phyloP scores from a whole-genome alignment of 2,113 vertebrate species.

The Gadus macrocephalus region DNA sequence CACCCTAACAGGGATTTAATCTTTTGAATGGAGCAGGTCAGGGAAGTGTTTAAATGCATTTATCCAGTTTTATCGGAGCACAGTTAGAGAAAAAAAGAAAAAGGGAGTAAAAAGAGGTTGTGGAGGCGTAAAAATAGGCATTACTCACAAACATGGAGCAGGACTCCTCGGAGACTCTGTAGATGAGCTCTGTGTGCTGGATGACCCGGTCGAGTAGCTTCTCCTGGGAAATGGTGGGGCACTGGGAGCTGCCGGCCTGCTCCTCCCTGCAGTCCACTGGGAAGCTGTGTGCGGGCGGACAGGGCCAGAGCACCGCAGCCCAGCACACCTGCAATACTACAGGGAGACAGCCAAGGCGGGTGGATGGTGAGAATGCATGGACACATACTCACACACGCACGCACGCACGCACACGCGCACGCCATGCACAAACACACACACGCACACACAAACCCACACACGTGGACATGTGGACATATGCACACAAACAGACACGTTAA shows the following conservation, averaged over 20 bases:
- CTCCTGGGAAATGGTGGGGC: conserved; percentile 69
- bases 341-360: conserved; percentile 26
- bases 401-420: background rate
- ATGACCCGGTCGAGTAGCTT: conserved; percentile 74
- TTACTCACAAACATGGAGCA: conserved; percentile 72
- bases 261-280: conserved; percentile 66
- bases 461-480: too few species aligned
- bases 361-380: conserved; percentile 2
- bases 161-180: conserved; percentile 68
- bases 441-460: background rate
- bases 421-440: background rate
- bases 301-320: conserved; percentile 43
- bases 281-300: conserved; percentile 30
- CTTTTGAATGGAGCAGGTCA: background rate
- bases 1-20: conserved; percentile 1
- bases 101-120: background rate
- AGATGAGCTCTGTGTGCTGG: conserved; percentile 74
- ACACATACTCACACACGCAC: background rate
- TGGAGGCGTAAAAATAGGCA: background rate
- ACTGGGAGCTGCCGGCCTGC: conserved; percentile 39
- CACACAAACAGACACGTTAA: too few species aligned
- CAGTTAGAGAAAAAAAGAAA: background rate
- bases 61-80: background rate
- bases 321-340: conserved; percentile 30
- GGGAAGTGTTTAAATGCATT: background rate